Conservation (phyloP, 2,888 invertebrate genomes). For the Caradrina kadenii region DNA sequence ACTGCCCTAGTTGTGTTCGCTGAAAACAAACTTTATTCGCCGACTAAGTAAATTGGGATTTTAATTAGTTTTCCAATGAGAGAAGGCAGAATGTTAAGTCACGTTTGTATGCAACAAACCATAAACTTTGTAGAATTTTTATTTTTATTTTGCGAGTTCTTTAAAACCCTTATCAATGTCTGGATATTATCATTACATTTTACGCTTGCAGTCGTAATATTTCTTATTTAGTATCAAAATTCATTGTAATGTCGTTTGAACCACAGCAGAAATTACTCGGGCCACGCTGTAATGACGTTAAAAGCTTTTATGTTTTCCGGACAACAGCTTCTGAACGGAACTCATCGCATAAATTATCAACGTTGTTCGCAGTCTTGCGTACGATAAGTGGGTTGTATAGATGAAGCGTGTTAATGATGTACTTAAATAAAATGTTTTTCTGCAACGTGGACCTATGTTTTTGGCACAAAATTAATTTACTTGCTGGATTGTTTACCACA, state of each 20-base stretch:
- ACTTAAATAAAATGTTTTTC: slow-evolving; percentile 30
- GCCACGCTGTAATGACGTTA: slow-evolving; percentile 74
- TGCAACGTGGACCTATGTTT: slow-evolving; percentile 11
- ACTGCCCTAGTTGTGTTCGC: slow-evolving; percentile 38
- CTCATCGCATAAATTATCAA: slow-evolving; percentile 66
- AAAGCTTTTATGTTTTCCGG: slow-evolving; percentile 85
- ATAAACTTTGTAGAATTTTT: not conserved
- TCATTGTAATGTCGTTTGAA: slow-evolving; percentile 78
- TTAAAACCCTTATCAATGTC: slow-evolving; percentile 48
- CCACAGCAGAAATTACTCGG: slow-evolving; percentile 74
- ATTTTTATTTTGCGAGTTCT: slow-evolving; percentile 16
- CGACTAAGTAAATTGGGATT: slow-evolving; percentile 23
- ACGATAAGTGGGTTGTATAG: slow-evolving; percentile 53
- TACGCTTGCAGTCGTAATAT: slow-evolving; percentile 65
- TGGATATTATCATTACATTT: slow-evolving; percentile 56
- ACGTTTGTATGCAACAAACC: slow-evolving; percentile 21
- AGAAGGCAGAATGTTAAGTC: slow-evolving; percentile 8
- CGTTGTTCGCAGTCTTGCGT: slow-evolving; percentile 54
- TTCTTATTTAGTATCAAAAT: slow-evolving; percentile 70
- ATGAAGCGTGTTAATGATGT: slow-evolving; percentile 51
- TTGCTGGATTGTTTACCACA: not conserved
- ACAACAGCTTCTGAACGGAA: slow-evolving; percentile 73
- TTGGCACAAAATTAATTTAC: not conserved
- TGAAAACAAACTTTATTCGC: slow-evolving; percentile 22
- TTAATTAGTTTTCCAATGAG: slow-evolving; percentile 1